Percentiles rank a stretch among this genome's conserved stretches.
These are phyloP conservation scores for Cistogaster globosa DNA, from an alignment of 2,888 invertebrate genomes.

Conservation along the genomic window DNA sequence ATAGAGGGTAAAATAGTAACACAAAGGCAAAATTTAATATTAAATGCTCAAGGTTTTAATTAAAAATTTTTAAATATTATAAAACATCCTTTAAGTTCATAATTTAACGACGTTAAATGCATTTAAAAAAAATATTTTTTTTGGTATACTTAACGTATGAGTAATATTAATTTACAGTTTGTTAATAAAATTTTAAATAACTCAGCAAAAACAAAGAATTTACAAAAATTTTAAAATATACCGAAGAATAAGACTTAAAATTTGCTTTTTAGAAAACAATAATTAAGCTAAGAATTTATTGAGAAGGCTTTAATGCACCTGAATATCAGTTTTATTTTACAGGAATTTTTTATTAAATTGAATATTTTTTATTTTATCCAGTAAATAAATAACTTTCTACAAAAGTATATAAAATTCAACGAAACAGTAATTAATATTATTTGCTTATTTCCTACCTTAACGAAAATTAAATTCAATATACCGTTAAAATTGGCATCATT, in stretches of 20 bases:
- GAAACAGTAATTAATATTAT: slow-evolving; percentile 18
- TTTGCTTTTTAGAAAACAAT: too few species aligned
- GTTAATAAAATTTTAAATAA: background rate
- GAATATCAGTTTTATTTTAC: too few species aligned
- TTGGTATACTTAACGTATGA: background rate
- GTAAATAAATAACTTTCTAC: background rate
- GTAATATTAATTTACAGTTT: background rate
- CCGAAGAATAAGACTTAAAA: background rate
- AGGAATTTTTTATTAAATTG: too few species aligned
- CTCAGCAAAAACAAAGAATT: background rate
- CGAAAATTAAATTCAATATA: slow-evolving; percentile 21
- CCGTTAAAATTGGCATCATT: slow-evolving; percentile 37
- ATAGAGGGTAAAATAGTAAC: too few species aligned
- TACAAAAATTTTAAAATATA: too few species aligned
- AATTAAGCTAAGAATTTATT: too few species aligned
- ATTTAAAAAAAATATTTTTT: background rate
- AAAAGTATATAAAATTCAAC: background rate
- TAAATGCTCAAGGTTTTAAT: too few species aligned
- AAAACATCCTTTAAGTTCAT: too few species aligned
- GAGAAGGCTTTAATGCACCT: too few species aligned
- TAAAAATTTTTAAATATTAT: background rate
- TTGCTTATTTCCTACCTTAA: slow-evolving; percentile 1
- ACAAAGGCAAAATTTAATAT: too few species aligned
- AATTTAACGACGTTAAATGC: background rate
- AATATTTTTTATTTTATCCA: too few species aligned